Evolutionary conservation across 2,888 invertebrate species (phyloP), one percentile per base, ranked within the genome.

Genomic region (Argyresthia albistria): DNA sequence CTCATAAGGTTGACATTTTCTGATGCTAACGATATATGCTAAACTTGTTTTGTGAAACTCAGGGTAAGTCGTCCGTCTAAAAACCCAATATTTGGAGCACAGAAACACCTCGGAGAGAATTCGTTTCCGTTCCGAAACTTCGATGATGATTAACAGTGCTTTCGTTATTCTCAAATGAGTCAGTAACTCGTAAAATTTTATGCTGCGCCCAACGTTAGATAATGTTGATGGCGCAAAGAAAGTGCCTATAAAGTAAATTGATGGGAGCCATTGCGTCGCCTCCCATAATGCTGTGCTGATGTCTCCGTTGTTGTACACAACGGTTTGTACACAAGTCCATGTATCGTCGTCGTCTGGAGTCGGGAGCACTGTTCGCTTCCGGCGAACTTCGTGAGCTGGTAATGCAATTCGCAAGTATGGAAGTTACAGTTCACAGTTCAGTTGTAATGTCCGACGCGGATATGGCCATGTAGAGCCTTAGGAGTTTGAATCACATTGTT

Each of bases 201-300:
- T 76, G 79, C 69, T 65, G 65, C 66, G 65, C 70, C 75, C 66
- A 66, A 65, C 68, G 69, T 67, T 66, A 67, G 81, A 84, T 86
- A 82, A 82, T 80, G 79, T 65, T 69, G 74, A 80, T 75, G 77
- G 74, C 67, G 58, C 46, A 67, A 75, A 75, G 73, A 77, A 78
- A 80, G 73, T 75, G 73, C 67, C 80, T 69, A 80, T 84, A 84
- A 84, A 82, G 70, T 66, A 75, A 77, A 82, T 82, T 83, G 81
- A 86, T 82, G 80, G 75, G 69, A 46, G 53, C 59, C 60, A 63
- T 66, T 50, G 48, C 50, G 53, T 51, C 53, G 52, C 46, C 52
- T 50, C 46, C 50, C 46, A 39, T 50, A 46, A 69, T 69, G 67
- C 62, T 55, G 57, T 54, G 50, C 60, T 59, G 58, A 57, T 57